A percentile compares a stretch with the other conserved stretches of the same genome.
Conservation (phyloP, 2,797 vertebrate genomes). For the Hirundo rustica region DNA sequence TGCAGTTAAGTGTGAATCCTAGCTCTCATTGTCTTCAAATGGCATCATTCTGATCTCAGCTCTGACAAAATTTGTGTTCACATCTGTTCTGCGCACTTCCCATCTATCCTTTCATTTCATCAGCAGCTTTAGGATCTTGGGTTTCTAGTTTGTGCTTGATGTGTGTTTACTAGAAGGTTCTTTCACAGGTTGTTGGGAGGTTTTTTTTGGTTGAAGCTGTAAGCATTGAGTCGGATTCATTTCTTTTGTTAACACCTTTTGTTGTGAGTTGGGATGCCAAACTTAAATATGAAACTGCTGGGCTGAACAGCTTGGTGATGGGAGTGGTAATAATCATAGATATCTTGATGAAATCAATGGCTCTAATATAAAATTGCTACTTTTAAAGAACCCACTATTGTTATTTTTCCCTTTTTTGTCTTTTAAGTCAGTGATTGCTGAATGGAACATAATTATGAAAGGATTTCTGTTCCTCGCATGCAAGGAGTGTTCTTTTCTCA, state of each 20-base stretch:
- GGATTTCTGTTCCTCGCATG: slow-evolving; percentile 77
- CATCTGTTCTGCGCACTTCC: neutral
- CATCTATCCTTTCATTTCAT: neutral
- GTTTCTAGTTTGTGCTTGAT: neutral
- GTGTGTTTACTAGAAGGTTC: neutral
- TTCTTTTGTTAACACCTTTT: slow-evolving; percentile 46
- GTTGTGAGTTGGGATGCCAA: slow-evolving; percentile 50
- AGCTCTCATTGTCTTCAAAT: neutral
- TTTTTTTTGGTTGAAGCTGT: neutral
- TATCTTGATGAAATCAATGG: slow-evolving; percentile 74
- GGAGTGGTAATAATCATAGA: slow-evolving; percentile 73
- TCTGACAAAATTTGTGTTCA: neutral
- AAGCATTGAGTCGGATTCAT: neutral
- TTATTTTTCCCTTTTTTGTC: slow-evolving; percentile 70
- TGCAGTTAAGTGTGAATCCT: neutral
- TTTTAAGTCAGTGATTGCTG: slow-evolving; percentile 76
- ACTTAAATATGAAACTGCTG: slow-evolving; percentile 64
- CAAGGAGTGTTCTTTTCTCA: slow-evolving; percentile 80
- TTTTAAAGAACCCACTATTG: slow-evolving; percentile 69
- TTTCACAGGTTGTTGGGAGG: neutral
- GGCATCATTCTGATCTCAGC: neutral
- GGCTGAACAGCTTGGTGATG: slow-evolving; percentile 62
- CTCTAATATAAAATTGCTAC: slow-evolving; percentile 73
- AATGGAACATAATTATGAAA: slow-evolving; percentile 83
- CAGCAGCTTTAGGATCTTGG: neutral